These are phyloP conservation scores for Eurytoma californica DNA, from an alignment of 2,888 invertebrate genomes.

Conservation along the genomic window DNA sequence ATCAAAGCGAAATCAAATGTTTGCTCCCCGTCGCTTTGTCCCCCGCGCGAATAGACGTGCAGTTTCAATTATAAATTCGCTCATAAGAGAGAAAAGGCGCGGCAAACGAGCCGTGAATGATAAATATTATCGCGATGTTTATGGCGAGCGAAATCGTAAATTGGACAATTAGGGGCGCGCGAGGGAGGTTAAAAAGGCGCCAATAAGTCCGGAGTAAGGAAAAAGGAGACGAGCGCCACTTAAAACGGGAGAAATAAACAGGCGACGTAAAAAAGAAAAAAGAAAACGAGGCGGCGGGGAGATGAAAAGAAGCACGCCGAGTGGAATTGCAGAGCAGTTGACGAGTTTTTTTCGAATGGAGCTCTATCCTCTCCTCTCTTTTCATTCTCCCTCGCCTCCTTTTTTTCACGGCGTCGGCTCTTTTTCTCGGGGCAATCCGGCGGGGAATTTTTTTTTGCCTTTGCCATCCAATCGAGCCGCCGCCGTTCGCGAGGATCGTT, in stretches of 20 bases:
- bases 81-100: constrained; percentile 20
- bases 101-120: background rate
- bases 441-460: constrained; percentile 20
- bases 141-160: constrained; percentile 44
- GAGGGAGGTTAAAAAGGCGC: background rate
- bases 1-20: constrained; percentile 2
- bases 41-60: background rate
- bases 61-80: constrained; percentile 23
- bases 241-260: background rate
- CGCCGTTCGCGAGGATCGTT: background rate
- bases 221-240: background rate
- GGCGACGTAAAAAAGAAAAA: background rate
- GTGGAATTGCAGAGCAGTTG: constrained; percentile 10
- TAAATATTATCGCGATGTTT: constrained; percentile 43
- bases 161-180: constrained; percentile 41
- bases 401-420: background rate
- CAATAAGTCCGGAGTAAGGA: background rate
- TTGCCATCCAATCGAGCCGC: background rate
- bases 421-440: constrained; percentile 12
- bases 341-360: constrained; percentile 29
- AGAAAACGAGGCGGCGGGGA: background rate
- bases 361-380: background rate
- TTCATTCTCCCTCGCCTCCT: background rate
- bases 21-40: too few relatives aligned
- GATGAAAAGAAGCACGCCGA: background rate